These are phyloP conservation scores for Typhlichthys eigenmanni DNA, from an alignment of 2,797 vertebrate genomes.

Conservation along the genomic window DNA sequence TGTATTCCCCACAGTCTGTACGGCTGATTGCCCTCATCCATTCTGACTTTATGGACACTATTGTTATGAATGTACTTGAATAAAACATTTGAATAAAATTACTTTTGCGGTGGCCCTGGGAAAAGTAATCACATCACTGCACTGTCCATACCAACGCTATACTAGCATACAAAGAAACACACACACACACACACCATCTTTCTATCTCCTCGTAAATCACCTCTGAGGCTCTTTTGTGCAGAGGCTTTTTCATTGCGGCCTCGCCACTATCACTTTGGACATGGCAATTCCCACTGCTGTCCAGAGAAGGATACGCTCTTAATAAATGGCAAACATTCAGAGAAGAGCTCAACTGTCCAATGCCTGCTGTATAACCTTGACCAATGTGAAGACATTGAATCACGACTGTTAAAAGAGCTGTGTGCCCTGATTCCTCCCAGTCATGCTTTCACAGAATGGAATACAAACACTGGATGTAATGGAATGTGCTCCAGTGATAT, in stretches of 20 bases:
- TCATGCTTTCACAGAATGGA: background rate
- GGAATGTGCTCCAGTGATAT: background rate
- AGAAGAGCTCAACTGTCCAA: background rate
- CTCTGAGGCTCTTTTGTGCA: constrained; percentile 27
- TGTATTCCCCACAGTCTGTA: background rate
- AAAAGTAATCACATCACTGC: constrained; percentile 68
- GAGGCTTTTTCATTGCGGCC: constrained; percentile 25
- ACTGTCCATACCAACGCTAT: constrained; percentile 30
- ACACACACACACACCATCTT: constrained; percentile 17
- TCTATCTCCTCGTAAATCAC: constrained; percentile 25
- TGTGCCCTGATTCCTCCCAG: too few species aligned
- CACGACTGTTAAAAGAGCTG: too few species aligned
- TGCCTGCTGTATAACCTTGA: constrained; percentile 8
- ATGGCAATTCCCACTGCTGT: constrained; percentile 21
- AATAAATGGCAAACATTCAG: constrained; percentile 11
- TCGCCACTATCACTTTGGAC: constrained; percentile 10
- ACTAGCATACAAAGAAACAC: constrained; percentile 18
- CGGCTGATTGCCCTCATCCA: background rate
- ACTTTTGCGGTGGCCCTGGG: constrained; percentile 51
- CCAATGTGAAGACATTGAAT: too few species aligned
- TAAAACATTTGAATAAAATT: constrained; percentile 32
- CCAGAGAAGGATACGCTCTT: constrained; percentile 2
- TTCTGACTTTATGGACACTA: constrained; percentile 22
- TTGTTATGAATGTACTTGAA: constrained; percentile 18
- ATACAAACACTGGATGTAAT: background rate